A percentile compares a stretch with the other conserved stretches of the same genome.
Conservation (phyloP, 2,888 invertebrate genomes). For the Cenopis cana region DNA sequence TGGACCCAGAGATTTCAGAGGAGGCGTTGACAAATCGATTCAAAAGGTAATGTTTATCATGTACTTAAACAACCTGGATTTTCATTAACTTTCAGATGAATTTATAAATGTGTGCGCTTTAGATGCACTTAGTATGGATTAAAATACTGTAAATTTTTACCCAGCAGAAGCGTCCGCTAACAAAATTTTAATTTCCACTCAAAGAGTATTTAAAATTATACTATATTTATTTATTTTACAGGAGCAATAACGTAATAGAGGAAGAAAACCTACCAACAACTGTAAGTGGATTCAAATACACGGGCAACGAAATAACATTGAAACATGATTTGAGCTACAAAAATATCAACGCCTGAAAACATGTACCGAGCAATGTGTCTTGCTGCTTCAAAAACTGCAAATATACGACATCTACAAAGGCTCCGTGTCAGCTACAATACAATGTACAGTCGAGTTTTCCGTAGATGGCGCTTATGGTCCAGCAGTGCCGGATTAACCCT, state of each 20-base stretch:
- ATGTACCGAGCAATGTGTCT: not conserved
- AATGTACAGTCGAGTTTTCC: no score
- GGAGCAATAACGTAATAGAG: conserved; percentile 68
- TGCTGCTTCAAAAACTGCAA: not conserved
- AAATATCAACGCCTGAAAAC: conserved; percentile 65
- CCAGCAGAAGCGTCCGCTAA: no score
- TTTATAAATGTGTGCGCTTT: no score
- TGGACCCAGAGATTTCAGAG: not conserved
- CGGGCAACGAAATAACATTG: conserved; percentile 55
- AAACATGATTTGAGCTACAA: conserved; percentile 58
- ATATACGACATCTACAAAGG: not conserved
- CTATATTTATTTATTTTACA: conserved; percentile 52
- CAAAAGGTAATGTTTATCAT: conserved; percentile 17
- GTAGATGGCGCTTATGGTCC: no score
- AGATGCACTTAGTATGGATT: no score
- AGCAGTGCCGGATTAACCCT: no score
- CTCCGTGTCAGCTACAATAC: not conserved
- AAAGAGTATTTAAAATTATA: not conserved
- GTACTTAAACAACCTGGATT: not conserved
- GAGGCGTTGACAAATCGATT: conserved; percentile 1
- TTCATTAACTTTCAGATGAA: not conserved
- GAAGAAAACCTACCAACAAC: conserved; percentile 67
- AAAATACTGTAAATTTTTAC: no score
- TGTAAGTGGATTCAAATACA: conserved; percentile 58
- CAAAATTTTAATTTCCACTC: no score